Base-by-base conservation (phyloP, 2,888 invertebrate species). In the Keiferia lycopersicella region DNA sequence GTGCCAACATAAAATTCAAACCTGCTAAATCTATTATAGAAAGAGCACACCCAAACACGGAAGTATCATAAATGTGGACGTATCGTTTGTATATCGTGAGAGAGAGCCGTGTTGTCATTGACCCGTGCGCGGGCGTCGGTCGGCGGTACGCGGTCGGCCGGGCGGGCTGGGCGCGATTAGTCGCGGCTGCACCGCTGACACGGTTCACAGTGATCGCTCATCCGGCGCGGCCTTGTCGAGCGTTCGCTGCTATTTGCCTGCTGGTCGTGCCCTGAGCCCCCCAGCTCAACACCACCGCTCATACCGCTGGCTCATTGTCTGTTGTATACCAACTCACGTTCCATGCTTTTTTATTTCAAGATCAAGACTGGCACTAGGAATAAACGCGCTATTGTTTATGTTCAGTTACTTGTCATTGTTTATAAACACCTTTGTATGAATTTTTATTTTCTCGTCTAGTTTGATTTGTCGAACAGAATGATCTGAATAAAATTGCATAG, bases 171-270 rank as follows among this genome's bases (percentile, higher is more conserved):
- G 45, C 45, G 45, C 79, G 80, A 84, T 87, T 85, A 81, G 82
- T 77, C 75, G 78, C 80, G 82, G 80, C 79, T 84, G 83, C 81
- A 80, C 73, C 76, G 81, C 77, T 85, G 87, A 85, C 88, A 86
- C 78, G 83, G 84, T 84, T 86, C 82, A 80, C 84, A 81, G 82
- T 84, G 81, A 84, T 82, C 85, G 83, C 79, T 86, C 84, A 84
- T 86, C 87, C 85, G 83, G 77, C 74, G 80, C 79, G 84, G 81
- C 87, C 88, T 88, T 86, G 86, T 77, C 77, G 74, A 70, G 64
- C 14, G 16, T 64, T 62, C 64, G 57, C n/a, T 4, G 64, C 14
- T n/a, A n/a, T n/a, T n/a, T n/a, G 16, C 64, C 61, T 63, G 57
- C 65, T 14, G 64, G 65, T 51, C 62, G 12, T 12, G 20, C 14